Evolutionary conservation across 2,797 vertebrate species (phyloP), one percentile per base, ranked within the genome.

Genomic region (Pagetopsis macropterus): DNA sequence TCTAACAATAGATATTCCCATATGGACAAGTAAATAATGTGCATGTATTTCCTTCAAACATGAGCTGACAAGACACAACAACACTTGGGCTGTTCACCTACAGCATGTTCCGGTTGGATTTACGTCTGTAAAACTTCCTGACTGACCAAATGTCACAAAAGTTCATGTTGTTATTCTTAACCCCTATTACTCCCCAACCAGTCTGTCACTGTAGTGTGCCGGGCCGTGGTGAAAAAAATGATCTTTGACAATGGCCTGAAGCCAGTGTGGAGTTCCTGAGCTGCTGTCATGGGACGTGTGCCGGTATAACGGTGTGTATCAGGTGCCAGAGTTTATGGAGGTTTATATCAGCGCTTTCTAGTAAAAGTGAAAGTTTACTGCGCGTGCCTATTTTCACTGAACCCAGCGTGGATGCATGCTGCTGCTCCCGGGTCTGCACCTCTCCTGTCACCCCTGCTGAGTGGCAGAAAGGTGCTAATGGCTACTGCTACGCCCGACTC

Each of bases 391-490:
- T 88, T 84, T 78, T 88, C 82, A 80, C 75, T 9, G 76, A 83
- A 87, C 79, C 15, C 87, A 57, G 86, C 68, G 9, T 46, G 81
- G 67, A 84, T 64, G 79, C 78, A 60, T 68, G 73, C 66, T 72
- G 78, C 70, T 90, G 84, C 72, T 91, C 75, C 75, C 80, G 84
- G 91, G 90, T 89, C 89, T 84, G 85, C 86, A 89, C 86, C 87
- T 86, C 87, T 84, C 83, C 83, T 82, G 84, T 88, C 90, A 89
- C 88, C 88, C 87, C 46, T 79, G 72, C 90, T 90, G 91, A 92
- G 93, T 93, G 91, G 93, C 91, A 92, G 89, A 78, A 87, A 95
- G 92, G 93, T 93, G 94, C 92, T 95, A 95, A 95, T 95, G 90
- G 93, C 87, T 89, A 92, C 89, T 74, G 88, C 91, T 89, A 87